Conservation (phyloP, 2,888 invertebrate genomes). For the Choreutis nemorana region DNA sequence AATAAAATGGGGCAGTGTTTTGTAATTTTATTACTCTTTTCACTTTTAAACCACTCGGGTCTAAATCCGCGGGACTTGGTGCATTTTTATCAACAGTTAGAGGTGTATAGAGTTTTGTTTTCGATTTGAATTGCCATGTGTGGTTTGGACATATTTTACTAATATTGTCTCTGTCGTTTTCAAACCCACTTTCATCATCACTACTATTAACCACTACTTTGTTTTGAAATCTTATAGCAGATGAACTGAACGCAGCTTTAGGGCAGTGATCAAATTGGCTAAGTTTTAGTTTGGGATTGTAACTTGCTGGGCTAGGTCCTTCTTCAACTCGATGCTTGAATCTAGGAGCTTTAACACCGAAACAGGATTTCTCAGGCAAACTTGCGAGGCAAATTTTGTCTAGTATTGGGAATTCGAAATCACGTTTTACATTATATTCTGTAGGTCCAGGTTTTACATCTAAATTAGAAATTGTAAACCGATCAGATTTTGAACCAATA, state of each 20-base stretch:
- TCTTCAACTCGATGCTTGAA: constrained; percentile 25
- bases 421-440: constrained; percentile 30
- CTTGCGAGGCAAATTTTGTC: constrained; percentile 21
- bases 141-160: constrained; percentile 16
- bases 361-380: constrained; percentile 29
- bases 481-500: constrained; percentile 29
- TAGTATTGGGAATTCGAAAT: constrained; percentile 27
- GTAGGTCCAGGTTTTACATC: constrained; percentile 32
- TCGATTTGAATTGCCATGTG: constrained; percentile 42
- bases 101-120: constrained; percentile 32
- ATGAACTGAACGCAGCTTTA: constrained; percentile 31
- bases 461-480: constrained; percentile 21
- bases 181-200: constrained; percentile 1
- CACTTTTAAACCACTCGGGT: constrained; percentile 11
- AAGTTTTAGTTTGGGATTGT: constrained; percentile 17
- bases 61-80: constrained; percentile 30
- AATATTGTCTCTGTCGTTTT: constrained; percentile 4
- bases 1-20: constrained; percentile 30
- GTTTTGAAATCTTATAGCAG: constrained; percentile 30
- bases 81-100: constrained; percentile 22
- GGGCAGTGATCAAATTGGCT: constrained; percentile 24
- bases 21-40: constrained; percentile 20
- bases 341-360: constrained; percentile 33
- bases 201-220: constrained; percentile 11
- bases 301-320: constrained; percentile 39